Evolutionary conservation across 2,888 invertebrate genomes (phyloP).

Genomic region (Sabatieria punctata): DNA sequence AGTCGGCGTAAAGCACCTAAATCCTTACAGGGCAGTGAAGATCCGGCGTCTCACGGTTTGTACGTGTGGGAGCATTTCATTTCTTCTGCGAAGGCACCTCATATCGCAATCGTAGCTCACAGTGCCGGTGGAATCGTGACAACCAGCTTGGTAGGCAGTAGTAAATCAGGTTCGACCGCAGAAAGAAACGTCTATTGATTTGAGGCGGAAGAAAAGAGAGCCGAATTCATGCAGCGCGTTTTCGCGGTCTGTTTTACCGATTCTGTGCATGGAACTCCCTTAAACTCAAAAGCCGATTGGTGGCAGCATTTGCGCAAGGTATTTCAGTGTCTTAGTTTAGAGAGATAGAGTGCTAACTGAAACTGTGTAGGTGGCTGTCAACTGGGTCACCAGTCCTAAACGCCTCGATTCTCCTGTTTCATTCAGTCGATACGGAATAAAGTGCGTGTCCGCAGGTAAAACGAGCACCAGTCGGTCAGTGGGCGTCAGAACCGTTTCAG

Average conservation of each 20-base stretch:
- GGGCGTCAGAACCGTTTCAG: slow-evolving; percentile 13
- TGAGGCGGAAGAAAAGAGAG: slow-evolving; percentile 11
- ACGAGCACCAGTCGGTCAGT: too few relatives aligned
- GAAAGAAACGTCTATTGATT: background rate
- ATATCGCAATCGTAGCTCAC: slow-evolving; percentile 56
- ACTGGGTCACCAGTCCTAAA: slow-evolving; percentile 26
- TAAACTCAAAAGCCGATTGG: background rate
- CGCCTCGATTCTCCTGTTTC: slow-evolving; percentile 24
- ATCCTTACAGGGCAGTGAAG: slow-evolving; percentile 40
- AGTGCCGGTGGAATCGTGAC: slow-evolving; percentile 58
- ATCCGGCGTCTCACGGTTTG: slow-evolving; percentile 46
- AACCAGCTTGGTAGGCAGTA: slow-evolving; percentile 41
- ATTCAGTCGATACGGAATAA: too few relatives aligned
- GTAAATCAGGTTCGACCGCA: background rate
- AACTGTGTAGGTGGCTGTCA: slow-evolving; percentile 24
- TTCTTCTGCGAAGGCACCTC: slow-evolving; percentile 41
- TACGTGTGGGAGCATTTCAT: slow-evolving; percentile 55
- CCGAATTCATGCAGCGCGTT: slow-evolving; percentile 33
- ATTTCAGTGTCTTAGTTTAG: background rate
- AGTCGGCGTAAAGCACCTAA: background rate
- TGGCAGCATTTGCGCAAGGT: background rate
- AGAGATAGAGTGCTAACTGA: background rate
- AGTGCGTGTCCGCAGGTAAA: slow-evolving; percentile 28
- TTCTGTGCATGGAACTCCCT: slow-evolving; percentile 43
- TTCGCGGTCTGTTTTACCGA: slow-evolving; percentile 60